Evolutionary conservation across 1,140 invertebrate species (phyloP).

Genomic region (Danaus melanippus): DNA sequence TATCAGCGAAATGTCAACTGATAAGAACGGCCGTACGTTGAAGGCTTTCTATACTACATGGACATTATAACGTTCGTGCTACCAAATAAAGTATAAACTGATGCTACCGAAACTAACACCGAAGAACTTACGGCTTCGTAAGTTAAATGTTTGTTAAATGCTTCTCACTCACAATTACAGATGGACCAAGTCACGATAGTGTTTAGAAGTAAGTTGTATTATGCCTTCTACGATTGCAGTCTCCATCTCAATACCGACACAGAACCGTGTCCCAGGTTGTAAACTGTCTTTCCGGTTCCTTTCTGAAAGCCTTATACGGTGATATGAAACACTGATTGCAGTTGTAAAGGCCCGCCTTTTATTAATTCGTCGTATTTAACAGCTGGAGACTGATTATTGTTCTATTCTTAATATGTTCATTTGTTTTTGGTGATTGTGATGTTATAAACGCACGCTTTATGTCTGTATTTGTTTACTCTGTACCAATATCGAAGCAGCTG

Average conservation of each 20-base stretch:
- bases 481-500: constrained; percentile 7
- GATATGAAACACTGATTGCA: constrained; percentile 22
- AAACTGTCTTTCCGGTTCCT: constrained; percentile 15
- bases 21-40: constrained; percentile 20
- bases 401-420: constrained; percentile 13
- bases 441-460: too few species aligned
- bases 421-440: too few species aligned
- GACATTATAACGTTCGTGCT: constrained; percentile 18
- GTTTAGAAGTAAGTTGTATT: constrained; percentile 47
- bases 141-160: constrained; percentile 18
- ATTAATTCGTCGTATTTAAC: constrained; percentile 35
- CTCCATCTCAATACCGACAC: constrained; percentile 1
- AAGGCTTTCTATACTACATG: constrained; percentile 10
- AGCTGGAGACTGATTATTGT: constrained; percentile 57
- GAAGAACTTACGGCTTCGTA: constrained; percentile 14
- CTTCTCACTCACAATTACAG: constrained; percentile 44
- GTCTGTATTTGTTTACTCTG: too few species aligned
- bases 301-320: constrained; percentile 10
- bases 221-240: constrained; percentile 12
- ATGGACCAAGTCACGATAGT: constrained; percentile 58
- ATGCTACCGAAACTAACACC: constrained; percentile 4
- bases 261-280: constrained; percentile 8
- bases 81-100: constrained; percentile 4
- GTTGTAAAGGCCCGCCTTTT: constrained; percentile 28
- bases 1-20: constrained; percentile 41